These are phyloP conservation scores for Pitta sordida DNA, from an alignment of 2,113 vertebrate species.

Conservation along the genomic window DNA sequence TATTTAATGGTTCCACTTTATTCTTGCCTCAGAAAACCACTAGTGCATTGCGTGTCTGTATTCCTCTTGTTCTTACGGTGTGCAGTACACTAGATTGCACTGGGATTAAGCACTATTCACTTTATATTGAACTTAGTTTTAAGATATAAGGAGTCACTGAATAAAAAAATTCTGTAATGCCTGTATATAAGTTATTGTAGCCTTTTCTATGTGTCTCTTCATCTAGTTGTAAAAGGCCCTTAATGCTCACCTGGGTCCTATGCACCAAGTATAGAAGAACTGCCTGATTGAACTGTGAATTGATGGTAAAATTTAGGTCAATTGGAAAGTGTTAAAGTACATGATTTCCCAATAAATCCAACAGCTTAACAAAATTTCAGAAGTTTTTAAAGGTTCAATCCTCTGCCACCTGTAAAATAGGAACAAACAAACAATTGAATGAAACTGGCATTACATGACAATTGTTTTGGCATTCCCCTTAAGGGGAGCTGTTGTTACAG, in stretches of 20 bases:
- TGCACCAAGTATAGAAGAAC: not conserved
- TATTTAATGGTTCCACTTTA: not conserved
- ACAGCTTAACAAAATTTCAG: not conserved
- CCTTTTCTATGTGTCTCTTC: not conserved
- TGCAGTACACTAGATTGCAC: not conserved
- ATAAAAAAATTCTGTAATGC: not conserved
- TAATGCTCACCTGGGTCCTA: not conserved
- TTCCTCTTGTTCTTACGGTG: not conserved
- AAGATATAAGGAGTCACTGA: too few relatives aligned
- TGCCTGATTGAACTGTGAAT: fast-evolving
- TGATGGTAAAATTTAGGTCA: not conserved
- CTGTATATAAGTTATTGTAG: not conserved
- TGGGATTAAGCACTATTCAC: not conserved
- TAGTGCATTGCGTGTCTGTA: not conserved
- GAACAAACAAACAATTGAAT: not conserved
- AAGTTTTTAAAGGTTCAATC: not conserved
- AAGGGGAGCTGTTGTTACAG: not conserved
- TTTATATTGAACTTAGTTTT: too few relatives aligned
- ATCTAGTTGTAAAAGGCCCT: not conserved
- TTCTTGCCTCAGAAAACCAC: not conserved
- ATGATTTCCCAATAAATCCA: not conserved
- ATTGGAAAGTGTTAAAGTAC: not conserved
- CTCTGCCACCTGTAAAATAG: not conserved
- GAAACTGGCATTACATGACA: not conserved
- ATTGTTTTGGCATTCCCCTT: not conserved